Evolutionary conservation across 2,888 invertebrate genomes (phyloP).

Genomic region (Steromphala cineraria): DNA sequence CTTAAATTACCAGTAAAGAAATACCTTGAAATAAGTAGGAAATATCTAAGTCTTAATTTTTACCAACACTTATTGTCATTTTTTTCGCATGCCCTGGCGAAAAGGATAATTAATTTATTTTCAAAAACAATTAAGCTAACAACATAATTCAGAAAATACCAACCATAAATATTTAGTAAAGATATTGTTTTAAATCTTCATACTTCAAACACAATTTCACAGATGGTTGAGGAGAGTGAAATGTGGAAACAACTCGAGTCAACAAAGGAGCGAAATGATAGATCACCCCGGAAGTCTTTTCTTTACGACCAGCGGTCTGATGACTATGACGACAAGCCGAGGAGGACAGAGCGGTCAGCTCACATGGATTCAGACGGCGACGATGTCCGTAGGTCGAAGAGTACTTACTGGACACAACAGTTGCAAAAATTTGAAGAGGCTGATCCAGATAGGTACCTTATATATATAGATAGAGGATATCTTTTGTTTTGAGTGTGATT

Average conservation of each 20-base stretch:
- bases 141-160: too few relatives aligned
- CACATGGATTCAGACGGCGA: constrained; percentile 55
- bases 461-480: too few relatives aligned
- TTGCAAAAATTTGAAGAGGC: constrained; percentile 56
- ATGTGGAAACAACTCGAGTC: constrained; percentile 58
- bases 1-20: too few relatives aligned
- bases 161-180: too few relatives aligned
- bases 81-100: too few relatives aligned
- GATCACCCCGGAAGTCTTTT: background rate
- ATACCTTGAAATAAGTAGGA: too few relatives aligned
- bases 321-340: constrained; percentile 24
- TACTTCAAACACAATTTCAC: background rate
- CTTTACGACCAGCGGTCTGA: constrained; percentile 27
- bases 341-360: constrained; percentile 35
- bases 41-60: too few relatives aligned
- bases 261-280: constrained; percentile 16
- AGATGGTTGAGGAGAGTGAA: constrained; percentile 65
- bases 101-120: too few relatives aligned
- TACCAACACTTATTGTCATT: too few relatives aligned
- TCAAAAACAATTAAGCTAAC: too few relatives aligned
- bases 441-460: constrained; percentile 60
- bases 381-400: constrained; percentile 29
- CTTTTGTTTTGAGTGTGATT: too few relatives aligned
- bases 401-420: constrained; percentile 60
- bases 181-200: too few relatives aligned